These are phyloP conservation scores for Notothenia coriiceps DNA, from an alignment of 2,113 vertebrate species.

Conservation along the genomic window DNA sequence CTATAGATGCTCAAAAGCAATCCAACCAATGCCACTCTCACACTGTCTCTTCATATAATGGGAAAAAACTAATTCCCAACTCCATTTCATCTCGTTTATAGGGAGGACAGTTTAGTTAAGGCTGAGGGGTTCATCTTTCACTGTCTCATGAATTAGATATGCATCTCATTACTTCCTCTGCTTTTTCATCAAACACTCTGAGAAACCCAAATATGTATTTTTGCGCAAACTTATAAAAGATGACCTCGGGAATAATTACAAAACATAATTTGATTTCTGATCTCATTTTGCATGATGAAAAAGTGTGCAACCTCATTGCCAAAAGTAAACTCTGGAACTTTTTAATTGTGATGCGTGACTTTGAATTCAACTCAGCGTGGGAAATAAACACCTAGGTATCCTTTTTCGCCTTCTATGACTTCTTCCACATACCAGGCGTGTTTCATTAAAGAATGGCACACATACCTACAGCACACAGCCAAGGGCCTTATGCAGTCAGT, in stretches of 20 bases:
- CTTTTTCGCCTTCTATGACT: slow-evolving; percentile 42
- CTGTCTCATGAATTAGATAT: slow-evolving; percentile 70
- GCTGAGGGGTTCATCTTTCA: slow-evolving; percentile 27
- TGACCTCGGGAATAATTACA: slow-evolving; percentile 8
- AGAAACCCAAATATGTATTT: slow-evolving; percentile 59
- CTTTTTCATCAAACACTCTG: slow-evolving; percentile 55
- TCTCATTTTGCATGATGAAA: neutral
- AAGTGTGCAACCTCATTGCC: neutral
- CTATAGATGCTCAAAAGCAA: slow-evolving; percentile 8
- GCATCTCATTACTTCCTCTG: slow-evolving; percentile 57
- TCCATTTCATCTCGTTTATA: neutral
- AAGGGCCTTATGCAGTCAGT: slow-evolving; percentile 20
- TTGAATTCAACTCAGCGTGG: slow-evolving; percentile 43
- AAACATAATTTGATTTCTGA: neutral
- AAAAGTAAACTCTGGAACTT: neutral
- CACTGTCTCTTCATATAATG: slow-evolving; percentile 19
- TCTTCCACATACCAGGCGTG: slow-evolving; percentile 59
- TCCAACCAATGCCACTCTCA: slow-evolving; percentile 4
- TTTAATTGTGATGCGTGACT: slow-evolving; percentile 19
- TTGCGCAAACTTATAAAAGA: slow-evolving; percentile 27
- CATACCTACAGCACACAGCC: slow-evolving; percentile 53
- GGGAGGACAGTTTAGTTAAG: slow-evolving; percentile 18
- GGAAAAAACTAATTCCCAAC: slow-evolving; percentile 12
- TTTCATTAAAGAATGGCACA: slow-evolving; percentile 32
- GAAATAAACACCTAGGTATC: slow-evolving; percentile 54